A percentile compares a stretch with the other conserved stretches of the same genome.
These are phyloP conservation scores for Trichogramma dendrolimi DNA, from an alignment of 2,888 invertebrate species.

Conservation along the genomic window DNA sequence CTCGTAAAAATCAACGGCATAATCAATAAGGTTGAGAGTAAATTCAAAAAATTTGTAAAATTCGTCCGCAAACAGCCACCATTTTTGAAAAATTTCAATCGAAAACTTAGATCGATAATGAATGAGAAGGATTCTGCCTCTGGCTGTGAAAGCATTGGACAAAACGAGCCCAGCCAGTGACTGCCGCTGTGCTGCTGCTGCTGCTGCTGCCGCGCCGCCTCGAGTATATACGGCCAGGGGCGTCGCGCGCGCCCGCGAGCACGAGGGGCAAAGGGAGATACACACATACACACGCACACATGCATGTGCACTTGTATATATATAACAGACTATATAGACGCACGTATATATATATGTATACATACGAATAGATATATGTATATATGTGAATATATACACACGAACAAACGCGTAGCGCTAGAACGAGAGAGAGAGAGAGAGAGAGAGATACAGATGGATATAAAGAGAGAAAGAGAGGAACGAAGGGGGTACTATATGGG, in stretches of 20 bases:
- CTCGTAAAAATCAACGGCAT: constrained; percentile 25
- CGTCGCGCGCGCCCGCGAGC: constrained; percentile 40
- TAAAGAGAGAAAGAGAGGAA: constrained; percentile 28
- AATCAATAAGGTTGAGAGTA: constrained; percentile 24
- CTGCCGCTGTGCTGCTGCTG: constrained; percentile 9
- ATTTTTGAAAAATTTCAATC: constrained; percentile 46
- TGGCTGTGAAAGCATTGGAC: constrained; percentile 42
- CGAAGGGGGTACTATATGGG: constrained; percentile 50
- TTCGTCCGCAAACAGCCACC: constrained; percentile 37
- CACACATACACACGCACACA: too few species aligned
- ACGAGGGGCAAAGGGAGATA: constrained; percentile 29
- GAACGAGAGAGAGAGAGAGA: constrained; percentile 16
- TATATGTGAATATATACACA: too few species aligned
- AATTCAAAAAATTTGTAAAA: constrained; percentile 44
- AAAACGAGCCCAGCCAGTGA: constrained; percentile 39
- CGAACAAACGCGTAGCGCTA: constrained; percentile 35
- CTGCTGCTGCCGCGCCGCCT: constrained; percentile 36
- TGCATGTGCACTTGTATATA: too few species aligned
- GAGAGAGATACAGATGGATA: constrained; percentile 17
- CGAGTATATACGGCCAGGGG: constrained; percentile 52
- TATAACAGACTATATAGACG: too few species aligned
- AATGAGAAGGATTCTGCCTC: constrained; percentile 42
- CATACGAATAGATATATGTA: too few species aligned
- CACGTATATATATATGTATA: too few species aligned
- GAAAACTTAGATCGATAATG: constrained; percentile 24